Percentiles rank a stretch among this genome's conserved stretches.
Evolutionary conservation across 2,888 invertebrate genomes (phyloP).

Genomic region (Agonopterix heracliana): DNA sequence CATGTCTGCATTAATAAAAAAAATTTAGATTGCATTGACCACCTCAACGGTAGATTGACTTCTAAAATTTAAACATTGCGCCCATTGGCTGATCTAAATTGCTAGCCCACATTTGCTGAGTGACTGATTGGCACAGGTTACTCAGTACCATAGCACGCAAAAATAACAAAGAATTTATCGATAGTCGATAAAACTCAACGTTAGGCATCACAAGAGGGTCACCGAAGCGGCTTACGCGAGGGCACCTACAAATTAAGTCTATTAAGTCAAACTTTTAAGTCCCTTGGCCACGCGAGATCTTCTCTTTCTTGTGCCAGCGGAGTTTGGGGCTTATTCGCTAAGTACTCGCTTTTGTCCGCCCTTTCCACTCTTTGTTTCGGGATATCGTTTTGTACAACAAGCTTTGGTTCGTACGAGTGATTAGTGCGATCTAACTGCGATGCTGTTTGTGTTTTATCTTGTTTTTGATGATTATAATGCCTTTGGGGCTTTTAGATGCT

Average conservation of each 20-base stretch:
- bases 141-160: too few relatives aligned
- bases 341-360: conserved; percentile 44
- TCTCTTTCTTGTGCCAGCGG: conserved; percentile 64
- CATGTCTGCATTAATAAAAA: too few relatives aligned
- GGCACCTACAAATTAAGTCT: conserved; percentile 73
- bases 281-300: conserved; percentile 64
- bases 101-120: too few relatives aligned
- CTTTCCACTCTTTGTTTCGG: conserved; percentile 61
- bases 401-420: conserved; percentile 27
- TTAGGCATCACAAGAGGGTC: conserved; percentile 36
- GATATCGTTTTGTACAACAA: conserved; percentile 42
- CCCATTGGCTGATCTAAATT: too few relatives aligned
- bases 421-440: background rate
- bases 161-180: background rate
- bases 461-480: too few relatives aligned
- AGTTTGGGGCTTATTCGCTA: conserved; percentile 69
- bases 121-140: too few relatives aligned
- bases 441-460: background rate
- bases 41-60: too few relatives aligned
- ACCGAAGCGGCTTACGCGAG: conserved; percentile 61
- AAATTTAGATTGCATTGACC: too few relatives aligned
- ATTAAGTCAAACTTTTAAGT: conserved; percentile 74
- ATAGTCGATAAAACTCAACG: background rate
- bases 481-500: too few relatives aligned
- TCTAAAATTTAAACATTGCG: too few relatives aligned